phyloP scores from a whole-genome alignment of 2,888 invertebrate genomes.

The Julus scanicus region DNA sequence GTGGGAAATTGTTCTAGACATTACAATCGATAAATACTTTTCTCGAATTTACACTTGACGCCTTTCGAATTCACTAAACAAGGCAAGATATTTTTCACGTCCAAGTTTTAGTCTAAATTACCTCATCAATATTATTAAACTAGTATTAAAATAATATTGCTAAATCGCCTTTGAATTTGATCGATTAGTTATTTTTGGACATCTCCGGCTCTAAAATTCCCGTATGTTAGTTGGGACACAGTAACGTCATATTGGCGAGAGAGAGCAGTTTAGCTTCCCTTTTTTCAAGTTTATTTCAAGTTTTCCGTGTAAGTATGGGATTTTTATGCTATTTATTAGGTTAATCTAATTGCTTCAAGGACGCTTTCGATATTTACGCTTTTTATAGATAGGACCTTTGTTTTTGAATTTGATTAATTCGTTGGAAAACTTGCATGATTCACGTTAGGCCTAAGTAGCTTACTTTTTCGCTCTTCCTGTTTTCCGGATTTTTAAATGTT shows the following conservation, averaged over 20 bases:
- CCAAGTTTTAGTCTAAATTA: background rate
- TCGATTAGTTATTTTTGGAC: background rate
- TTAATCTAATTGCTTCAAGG: background rate
- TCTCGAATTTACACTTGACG: background rate
- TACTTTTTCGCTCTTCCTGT: background rate
- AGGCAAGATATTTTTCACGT: background rate
- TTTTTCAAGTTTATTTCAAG: slow-evolving; percentile 56
- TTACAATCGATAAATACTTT: background rate
- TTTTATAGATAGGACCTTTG: background rate
- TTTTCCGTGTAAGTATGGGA: slow-evolving; percentile 55
- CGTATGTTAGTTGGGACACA: slow-evolving; percentile 28
- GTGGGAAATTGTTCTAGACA: background rate
- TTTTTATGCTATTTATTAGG: background rate
- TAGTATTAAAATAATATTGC: background rate
- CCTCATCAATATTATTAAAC: background rate
- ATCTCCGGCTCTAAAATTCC: slow-evolving; percentile 5
- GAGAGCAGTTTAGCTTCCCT: slow-evolving; percentile 39
- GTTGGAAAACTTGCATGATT: slow-evolving; percentile 21
- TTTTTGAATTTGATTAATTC: background rate
- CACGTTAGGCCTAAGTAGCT: slow-evolving; percentile 21
- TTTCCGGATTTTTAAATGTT: slow-evolving; percentile 7
- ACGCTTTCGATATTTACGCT: background rate
- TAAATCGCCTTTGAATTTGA: background rate
- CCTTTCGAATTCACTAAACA: background rate
- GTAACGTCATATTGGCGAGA: slow-evolving; percentile 40